phyloP scores from a whole-genome alignment of 2,797 vertebrate species.

The Zalophus californianus region DNA sequence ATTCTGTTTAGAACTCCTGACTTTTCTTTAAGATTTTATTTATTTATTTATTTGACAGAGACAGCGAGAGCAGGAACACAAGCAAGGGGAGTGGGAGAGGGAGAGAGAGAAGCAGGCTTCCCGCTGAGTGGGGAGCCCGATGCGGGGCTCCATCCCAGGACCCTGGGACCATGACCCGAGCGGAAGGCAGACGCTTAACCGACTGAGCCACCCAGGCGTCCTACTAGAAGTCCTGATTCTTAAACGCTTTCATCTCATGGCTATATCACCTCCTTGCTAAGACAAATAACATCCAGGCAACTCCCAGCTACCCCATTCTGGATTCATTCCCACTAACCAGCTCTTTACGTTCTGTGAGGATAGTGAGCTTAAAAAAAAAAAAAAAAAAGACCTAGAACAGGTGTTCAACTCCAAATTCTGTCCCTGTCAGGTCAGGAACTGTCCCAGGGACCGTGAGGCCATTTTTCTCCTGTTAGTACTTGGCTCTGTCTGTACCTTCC shows the following conservation, averaged over 20 bases:
- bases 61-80: too few species aligned
- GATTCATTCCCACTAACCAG: not conserved
- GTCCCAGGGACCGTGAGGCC: not conserved
- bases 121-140: too few species aligned
- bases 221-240: slow-evolving; percentile 5
- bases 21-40: not conserved
- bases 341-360: slow-evolving; percentile 15
- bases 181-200: too few species aligned
- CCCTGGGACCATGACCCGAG: too few species aligned
- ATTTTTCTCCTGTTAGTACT: slow-evolving; percentile 14
- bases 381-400: not conserved
- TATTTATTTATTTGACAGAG: too few species aligned
- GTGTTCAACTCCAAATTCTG: not conserved
- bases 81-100: too few species aligned
- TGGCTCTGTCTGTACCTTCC: not conserved
- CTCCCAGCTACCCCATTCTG: not conserved
- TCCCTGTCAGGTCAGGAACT: not conserved
- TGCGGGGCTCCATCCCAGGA: too few species aligned
- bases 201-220: too few species aligned
- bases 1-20: slow-evolving; percentile 26
- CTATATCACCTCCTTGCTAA: not conserved
- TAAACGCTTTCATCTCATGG: not conserved
- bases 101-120: too few species aligned
- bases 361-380: not conserved
- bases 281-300: not conserved